phyloP scores from a whole-genome alignment of 2,797 vertebrate genomes.

The Melopsittacus undulatus region DNA sequence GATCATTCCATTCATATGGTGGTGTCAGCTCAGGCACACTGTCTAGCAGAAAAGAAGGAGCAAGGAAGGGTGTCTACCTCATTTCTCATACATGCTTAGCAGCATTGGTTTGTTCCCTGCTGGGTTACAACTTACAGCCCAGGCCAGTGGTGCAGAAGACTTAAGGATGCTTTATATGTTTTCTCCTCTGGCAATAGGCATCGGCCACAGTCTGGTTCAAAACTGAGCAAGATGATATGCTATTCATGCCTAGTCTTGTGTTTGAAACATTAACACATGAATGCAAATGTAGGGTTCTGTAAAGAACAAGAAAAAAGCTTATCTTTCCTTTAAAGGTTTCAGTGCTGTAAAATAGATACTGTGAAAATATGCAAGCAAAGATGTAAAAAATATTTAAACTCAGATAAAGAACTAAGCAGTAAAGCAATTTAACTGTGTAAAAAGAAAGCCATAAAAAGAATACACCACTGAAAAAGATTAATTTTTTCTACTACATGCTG shows the following conservation, averaged over 20 bases:
- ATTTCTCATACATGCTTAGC: background rate
- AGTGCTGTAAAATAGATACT: background rate
- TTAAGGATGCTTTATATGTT: background rate
- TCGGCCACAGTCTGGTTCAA: background rate
- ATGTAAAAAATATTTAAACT: conserved; percentile 15
- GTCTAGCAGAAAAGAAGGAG: background rate
- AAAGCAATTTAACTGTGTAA: conserved; percentile 39
- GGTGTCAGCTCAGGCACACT: background rate
- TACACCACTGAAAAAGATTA: background rate
- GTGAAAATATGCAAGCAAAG: conserved; percentile 17
- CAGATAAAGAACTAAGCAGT: conserved; percentile 43
- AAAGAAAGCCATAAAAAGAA: conserved; percentile 6
- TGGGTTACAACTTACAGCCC: background rate
- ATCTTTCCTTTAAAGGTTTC: background rate
- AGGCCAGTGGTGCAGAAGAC: background rate
- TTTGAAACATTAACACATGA: background rate
- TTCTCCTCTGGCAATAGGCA: background rate
- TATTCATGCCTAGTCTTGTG: background rate
- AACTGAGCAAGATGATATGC: background rate
- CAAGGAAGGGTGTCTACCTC: background rate
- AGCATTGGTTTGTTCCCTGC: background rate
- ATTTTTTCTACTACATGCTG: conserved; percentile 11
- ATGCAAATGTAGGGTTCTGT: background rate
- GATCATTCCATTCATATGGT: background rate
- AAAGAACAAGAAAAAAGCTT: background rate